Base-by-base conservation (phyloP, 2,797 vertebrate genomes). In the Chaenodraco wilsoni region DNA sequence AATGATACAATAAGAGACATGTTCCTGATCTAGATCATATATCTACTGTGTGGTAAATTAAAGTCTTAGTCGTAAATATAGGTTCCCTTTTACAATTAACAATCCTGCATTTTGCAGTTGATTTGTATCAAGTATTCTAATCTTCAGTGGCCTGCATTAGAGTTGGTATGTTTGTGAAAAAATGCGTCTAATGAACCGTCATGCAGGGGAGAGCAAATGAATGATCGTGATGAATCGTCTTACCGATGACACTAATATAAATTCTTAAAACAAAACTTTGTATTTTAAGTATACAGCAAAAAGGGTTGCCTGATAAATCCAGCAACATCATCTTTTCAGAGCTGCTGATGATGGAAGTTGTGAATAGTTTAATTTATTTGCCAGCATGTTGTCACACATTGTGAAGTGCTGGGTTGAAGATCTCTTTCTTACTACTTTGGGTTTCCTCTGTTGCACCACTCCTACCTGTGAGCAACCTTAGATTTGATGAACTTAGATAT, bases 401-500 rank as follows among this genome's bases (percentile, higher is more conserved):
- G 27, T 37, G 33, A 9, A 37, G 33, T 37, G 33, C 33, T 37
- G 33, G 33, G 7, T 37, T 37, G 8, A 37, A 48, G 17, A 65
- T 23, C 9, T 46, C 33, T 50, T 33, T 48, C 48, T 37, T 52
- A 2, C 31, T 50, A 27, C 45, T 44, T 17, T 46, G 37, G 12
- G 40, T 31, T 21, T 3, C n/a, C 14, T 43, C 9, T 56, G 11
- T 16, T 48, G 46, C 37, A 37, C 21, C 16, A 10, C 65, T 48
- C 65, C 16, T 41, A 4, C 13, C 19, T 19, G 15, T n/a, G 49
- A 70, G 46, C 5, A 58, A 17, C 54, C 10, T 37, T 4, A n/a
- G 55, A 14, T 57, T 31, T 62, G 51, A 46, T 62, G 9, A 69
- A 61, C n/a, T 65, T 31, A 15, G 59, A 15, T 13, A 3, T 65